phyloP scores from a whole-genome alignment of 2,888 invertebrate species.

The Erebia aethiops region DNA sequence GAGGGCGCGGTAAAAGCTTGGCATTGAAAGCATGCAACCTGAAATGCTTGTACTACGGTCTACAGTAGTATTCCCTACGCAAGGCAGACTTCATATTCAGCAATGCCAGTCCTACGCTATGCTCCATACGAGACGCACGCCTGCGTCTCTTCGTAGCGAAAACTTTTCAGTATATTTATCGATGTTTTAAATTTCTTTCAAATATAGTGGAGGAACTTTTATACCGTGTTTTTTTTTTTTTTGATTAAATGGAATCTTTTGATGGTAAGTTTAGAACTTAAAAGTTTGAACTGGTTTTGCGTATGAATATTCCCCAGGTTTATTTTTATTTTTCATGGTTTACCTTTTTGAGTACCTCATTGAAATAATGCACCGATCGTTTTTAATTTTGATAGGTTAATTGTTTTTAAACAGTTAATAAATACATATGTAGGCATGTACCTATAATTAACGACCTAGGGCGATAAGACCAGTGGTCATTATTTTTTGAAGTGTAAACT shows the following conservation, averaged over 20 bases:
- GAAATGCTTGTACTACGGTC: background rate
- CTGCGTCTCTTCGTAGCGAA: slow-evolving; percentile 14
- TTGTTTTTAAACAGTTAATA: too few species aligned
- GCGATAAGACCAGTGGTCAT: too few species aligned
- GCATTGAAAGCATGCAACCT: slow-evolving; percentile 17
- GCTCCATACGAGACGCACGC: slow-evolving; percentile 35
- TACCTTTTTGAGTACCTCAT: too few species aligned
- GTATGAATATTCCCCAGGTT: background rate
- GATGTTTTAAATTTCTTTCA: slow-evolving; percentile 23
- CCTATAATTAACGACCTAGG: too few species aligned
- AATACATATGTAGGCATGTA: too few species aligned
- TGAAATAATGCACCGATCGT: too few species aligned
- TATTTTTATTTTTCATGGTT: too few species aligned
- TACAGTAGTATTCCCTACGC: background rate
- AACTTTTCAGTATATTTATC: slow-evolving; percentile 35
- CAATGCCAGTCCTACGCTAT: slow-evolving; percentile 35
- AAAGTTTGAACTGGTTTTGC: background rate
- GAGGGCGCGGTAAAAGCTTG: slow-evolving; percentile 7
- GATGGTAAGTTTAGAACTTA: slow-evolving; percentile 27
- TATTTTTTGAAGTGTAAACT: too few species aligned
- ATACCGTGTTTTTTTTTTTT: slow-evolving; percentile 10
- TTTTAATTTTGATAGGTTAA: too few species aligned
- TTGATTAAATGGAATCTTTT: slow-evolving; percentile 18
- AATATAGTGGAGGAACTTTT: slow-evolving; percentile 14
- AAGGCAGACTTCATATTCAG: slow-evolving; percentile 18